These are phyloP conservation scores for Plectus sambesii DNA, from an alignment of 1,140 invertebrate species.

Conservation along the genomic window DNA sequence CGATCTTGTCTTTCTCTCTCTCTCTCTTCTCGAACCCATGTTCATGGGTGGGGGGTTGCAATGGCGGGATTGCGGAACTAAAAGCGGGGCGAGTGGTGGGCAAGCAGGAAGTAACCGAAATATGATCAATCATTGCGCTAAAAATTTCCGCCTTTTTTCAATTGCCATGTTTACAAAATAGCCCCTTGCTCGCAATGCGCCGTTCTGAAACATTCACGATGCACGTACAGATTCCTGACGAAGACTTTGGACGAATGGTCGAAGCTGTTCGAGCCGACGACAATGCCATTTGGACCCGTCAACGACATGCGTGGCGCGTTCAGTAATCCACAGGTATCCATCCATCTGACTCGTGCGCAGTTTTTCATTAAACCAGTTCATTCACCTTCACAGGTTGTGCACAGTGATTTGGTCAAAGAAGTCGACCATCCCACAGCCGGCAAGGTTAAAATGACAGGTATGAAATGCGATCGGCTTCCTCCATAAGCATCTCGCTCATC, in stretches of 20 bases:
- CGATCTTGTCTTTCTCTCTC: neutral
- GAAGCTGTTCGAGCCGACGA: constrained; percentile 57
- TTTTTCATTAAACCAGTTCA: constrained; percentile 3
- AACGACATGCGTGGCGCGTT: constrained; percentile 76
- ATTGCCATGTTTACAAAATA: too few species aligned
- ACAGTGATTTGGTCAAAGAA: constrained; percentile 63
- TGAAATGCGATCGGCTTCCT: neutral
- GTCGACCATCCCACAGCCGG: constrained; percentile 61
- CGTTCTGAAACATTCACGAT: too few species aligned
- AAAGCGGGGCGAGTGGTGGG: too few species aligned
- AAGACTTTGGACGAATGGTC: constrained; percentile 69
- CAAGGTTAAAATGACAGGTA: constrained; percentile 61
- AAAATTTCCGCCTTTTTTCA: too few species aligned
- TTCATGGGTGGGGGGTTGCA: too few species aligned
- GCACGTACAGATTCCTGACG: constrained; percentile 52
- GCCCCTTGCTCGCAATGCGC: too few species aligned
- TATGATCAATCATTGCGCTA: too few species aligned
- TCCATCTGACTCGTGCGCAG: neutral
- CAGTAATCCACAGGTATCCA: constrained; percentile 64
- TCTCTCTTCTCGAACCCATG: neutral
- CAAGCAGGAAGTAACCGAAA: too few species aligned
- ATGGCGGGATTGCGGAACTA: too few species aligned
- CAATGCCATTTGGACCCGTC: constrained; percentile 76
- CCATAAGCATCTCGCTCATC: too few species aligned
- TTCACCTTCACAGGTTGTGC: constrained; percentile 47